phyloP scores from a whole-genome alignment of 1,140 invertebrate genomes.

The Lepidurus packardi region DNA sequence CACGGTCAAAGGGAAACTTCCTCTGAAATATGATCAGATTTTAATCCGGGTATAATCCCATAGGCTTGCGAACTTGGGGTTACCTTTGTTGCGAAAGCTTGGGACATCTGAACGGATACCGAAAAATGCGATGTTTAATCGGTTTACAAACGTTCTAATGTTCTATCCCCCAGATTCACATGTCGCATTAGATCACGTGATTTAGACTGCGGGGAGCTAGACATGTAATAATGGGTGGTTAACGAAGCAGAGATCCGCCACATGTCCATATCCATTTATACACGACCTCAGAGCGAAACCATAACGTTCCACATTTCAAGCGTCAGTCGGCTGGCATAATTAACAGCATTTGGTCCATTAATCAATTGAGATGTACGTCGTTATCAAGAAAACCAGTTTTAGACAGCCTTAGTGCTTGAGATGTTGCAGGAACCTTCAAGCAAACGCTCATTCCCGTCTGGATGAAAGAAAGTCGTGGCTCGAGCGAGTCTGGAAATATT shows the following conservation, averaged over 20 bases:
- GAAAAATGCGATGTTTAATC: background rate
- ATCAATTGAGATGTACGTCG: background rate
- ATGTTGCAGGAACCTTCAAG: too few species aligned
- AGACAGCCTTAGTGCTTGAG: too few species aligned
- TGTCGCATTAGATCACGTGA: background rate
- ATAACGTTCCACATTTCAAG: background rate
- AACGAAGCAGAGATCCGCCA: constrained; percentile 14
- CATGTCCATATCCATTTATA: background rate
- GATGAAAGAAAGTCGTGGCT: background rate
- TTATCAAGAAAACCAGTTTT: background rate
- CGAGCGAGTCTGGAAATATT: background rate
- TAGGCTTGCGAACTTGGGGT: background rate
- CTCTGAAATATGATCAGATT: constrained; percentile 5
- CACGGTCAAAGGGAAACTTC: background rate
- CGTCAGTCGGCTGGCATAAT: constrained; percentile 8
- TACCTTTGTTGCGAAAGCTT: background rate
- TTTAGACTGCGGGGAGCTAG: constrained; percentile 3
- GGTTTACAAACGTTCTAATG: background rate
- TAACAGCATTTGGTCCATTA: background rate
- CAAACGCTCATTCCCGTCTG: background rate
- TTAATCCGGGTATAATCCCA: background rate
- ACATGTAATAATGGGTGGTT: constrained; percentile 11
- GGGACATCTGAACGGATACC: background rate
- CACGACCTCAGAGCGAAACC: background rate
- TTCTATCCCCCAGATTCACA: background rate